Percentiles rank a stretch among this genome's conserved stretches.
phyloP scores from a whole-genome alignment of 2,888 invertebrate species.

The Megastigmus dorsalis region DNA sequence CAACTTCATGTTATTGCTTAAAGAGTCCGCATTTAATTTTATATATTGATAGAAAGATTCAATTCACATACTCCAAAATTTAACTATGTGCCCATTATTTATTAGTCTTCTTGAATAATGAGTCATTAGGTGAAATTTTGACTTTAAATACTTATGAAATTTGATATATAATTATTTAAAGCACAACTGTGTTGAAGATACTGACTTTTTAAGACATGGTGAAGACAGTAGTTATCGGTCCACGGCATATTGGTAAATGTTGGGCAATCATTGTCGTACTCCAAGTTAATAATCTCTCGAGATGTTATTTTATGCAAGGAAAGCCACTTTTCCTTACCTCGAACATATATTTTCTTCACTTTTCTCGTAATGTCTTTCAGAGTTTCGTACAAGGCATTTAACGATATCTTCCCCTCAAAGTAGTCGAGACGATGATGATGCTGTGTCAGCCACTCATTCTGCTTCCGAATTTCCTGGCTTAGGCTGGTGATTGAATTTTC shows the following conservation, averaged over 20 bases:
- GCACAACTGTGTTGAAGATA: too few species aligned
- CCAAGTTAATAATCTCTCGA: not conserved
- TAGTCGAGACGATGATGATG: too few species aligned
- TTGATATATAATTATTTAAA: not conserved
- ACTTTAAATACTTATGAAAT: not conserved
- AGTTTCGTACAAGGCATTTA: too few species aligned
- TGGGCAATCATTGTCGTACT: not conserved
- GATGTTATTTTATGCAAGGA: not conserved
- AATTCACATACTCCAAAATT: constrained; percentile 11
- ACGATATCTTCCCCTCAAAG: too few species aligned
- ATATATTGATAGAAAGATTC: not conserved
- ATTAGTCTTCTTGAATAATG: not conserved
- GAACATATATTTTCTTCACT: too few species aligned
- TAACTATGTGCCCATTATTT: not conserved
- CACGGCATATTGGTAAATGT: not conserved
- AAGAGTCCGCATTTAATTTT: not conserved
- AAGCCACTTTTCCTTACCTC: not conserved
- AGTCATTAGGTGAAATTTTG: constrained; percentile 3
- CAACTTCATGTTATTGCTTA: not conserved
- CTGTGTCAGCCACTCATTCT: too few species aligned
- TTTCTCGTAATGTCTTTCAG: too few species aligned
- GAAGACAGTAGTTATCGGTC: too few species aligned
- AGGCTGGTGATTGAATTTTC: too few species aligned
- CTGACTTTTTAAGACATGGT: too few species aligned
- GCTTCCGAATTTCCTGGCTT: too few species aligned